Percentiles rank a stretch among this genome's conserved stretches.
Evolutionary conservation across 2,797 vertebrate species (phyloP).

Genomic region (Oreochromis mossambicus): DNA sequence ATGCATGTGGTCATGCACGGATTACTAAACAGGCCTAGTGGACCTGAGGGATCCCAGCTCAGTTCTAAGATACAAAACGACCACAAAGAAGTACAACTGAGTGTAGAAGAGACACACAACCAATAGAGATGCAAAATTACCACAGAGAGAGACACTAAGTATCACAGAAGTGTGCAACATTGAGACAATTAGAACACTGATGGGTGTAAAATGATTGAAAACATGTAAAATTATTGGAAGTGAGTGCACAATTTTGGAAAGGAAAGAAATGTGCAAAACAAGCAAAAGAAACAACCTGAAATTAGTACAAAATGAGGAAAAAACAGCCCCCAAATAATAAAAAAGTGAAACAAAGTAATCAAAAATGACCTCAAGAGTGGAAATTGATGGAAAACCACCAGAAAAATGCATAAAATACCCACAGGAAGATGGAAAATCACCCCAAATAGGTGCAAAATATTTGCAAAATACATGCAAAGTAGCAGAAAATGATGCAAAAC

Average conservation of each 20-base stretch:
- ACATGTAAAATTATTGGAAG: rapidly evolving
- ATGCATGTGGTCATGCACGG: neutral
- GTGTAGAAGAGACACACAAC: neutral
- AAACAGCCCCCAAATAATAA: neutral
- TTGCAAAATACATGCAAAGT: neutral
- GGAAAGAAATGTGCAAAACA: neutral
- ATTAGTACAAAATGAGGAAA: neutral
- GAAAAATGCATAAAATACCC: neutral
- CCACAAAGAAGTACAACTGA: neutral
- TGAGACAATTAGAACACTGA: neutral
- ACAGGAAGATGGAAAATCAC: rapidly evolving
- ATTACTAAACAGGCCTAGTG: neutral
- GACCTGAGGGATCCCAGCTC: neutral
- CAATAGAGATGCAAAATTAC: neutral
- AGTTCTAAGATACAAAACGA: neutral
- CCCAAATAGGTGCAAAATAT: neutral
- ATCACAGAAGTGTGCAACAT: neutral
- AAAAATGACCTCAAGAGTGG: neutral
- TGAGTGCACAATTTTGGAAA: neutral
- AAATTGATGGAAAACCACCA: neutral
- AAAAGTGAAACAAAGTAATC: rapidly evolving
- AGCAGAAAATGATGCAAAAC: rapidly evolving
- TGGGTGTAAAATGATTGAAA: neutral
- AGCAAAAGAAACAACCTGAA: neutral
- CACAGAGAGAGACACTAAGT: neutral